These are phyloP conservation scores for Eriosoma lanigerum DNA, from an alignment of 1,140 invertebrate genomes.

Conservation along the genomic window DNA sequence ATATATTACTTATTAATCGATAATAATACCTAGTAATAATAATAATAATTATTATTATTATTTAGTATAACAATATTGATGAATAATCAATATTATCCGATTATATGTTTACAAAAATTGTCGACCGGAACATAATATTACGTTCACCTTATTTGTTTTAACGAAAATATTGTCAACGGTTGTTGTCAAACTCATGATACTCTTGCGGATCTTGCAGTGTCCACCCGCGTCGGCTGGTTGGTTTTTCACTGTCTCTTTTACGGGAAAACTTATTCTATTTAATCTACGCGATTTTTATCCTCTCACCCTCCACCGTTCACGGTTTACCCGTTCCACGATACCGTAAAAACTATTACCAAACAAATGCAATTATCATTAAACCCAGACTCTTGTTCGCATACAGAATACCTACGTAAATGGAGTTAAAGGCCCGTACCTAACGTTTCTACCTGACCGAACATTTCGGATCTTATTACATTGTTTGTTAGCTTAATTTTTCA, in stretches of 20 bases:
- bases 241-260: constrained; percentile 21
- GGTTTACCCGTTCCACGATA: not conserved
- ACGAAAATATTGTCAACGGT: too few relatives aligned
- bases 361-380: constrained; percentile 50
- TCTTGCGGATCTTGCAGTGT: not conserved
- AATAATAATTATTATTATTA: too few relatives aligned
- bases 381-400: constrained; percentile 29
- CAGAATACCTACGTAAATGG: not conserved
- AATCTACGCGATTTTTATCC: constrained; percentile 9
- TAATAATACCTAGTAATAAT: too few relatives aligned
- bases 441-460: constrained; percentile 6
- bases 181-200: constrained; percentile 17
- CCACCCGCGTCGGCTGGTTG: not conserved
- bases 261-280: constrained; percentile 12
- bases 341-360: constrained; percentile 41
- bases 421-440: not conserved
- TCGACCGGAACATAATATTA: too few relatives aligned
- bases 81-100: too few relatives aligned
- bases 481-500: not conserved
- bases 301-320: not conserved
- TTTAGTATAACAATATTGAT: too few relatives aligned
- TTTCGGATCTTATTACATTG: constrained; percentile 17
- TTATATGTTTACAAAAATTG: too few relatives aligned
- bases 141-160: too few relatives aligned
- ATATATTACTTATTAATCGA: too few relatives aligned